Conservation (phyloP, 2,888 invertebrate species). For the Zhuqinia jingwanae region DNA sequence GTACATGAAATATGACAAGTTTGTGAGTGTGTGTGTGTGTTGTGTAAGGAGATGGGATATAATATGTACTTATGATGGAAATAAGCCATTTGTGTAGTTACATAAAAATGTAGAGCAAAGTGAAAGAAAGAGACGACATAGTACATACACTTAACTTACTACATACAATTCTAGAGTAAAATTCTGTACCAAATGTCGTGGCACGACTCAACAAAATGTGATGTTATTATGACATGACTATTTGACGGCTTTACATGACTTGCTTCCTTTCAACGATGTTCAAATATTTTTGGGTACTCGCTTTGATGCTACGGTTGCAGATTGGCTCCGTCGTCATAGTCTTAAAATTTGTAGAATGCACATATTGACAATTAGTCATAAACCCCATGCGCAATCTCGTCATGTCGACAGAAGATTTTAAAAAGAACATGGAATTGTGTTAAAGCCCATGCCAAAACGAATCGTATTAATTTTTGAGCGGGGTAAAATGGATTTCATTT, state of each 20-base stretch:
- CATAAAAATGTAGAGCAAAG: slow-evolving; percentile 35
- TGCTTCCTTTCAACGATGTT: slow-evolving; percentile 33
- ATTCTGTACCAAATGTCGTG: slow-evolving; percentile 19
- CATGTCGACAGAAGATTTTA: not conserved
- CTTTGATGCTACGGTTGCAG: too few relatives aligned
- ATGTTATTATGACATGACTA: slow-evolving; percentile 46
- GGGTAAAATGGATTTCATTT: slow-evolving; percentile 11
- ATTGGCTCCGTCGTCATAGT: too few relatives aligned
- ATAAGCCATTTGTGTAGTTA: slow-evolving; percentile 47
- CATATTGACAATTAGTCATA: slow-evolving; percentile 52
- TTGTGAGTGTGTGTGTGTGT: slow-evolving; percentile 14
- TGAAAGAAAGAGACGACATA: not conserved
- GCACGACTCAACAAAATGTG: slow-evolving; percentile 34
- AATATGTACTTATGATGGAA: too few relatives aligned
- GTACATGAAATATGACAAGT: slow-evolving; percentile 48
- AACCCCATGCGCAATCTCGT: not conserved
- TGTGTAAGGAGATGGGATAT: too few relatives aligned
- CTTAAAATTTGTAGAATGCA: slow-evolving; percentile 29
- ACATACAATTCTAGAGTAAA: not conserved
- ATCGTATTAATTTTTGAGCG: slow-evolving; percentile 21
- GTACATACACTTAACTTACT: not conserved
- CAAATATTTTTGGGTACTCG: not conserved
- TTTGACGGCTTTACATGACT: slow-evolving; percentile 54
- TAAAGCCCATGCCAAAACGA: slow-evolving; percentile 5
- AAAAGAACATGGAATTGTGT: slow-evolving; percentile 9